Evolutionary conservation across 2,888 invertebrate species (phyloP), one percentile per base, ranked within the genome.

Genomic region (Fabriciana adippe): DNA sequence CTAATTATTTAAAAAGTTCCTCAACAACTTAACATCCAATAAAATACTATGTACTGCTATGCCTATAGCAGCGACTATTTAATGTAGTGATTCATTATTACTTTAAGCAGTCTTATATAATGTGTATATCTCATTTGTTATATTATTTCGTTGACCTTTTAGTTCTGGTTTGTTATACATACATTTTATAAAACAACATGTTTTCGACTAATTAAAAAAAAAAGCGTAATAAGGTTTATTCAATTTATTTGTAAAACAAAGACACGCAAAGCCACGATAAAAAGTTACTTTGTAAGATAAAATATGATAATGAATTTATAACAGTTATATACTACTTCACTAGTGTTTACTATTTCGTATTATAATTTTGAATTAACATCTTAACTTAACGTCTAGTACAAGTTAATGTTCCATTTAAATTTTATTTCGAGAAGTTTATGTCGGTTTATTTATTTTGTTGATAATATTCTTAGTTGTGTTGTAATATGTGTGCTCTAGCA

Each of bases 381-480:
- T 14, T 59, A 15, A 55, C 15, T 16, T 59, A 15, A 55, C 50
- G 35, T 62, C 68, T 68, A 64, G 57, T 71, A 61, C 53, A 63
- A 71, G 55, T 70, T 71, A 51, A 57, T 61, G 55, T 70, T 64
- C 61, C 14, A 62, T 73, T 73, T 69, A 41, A 65, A 69, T 66
- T 76, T 75, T 73, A 72, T 73, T 71, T 59, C 66, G 18, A 77
- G 75, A 81, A 75, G 72, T 79, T 80, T 82, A 77, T 73, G 69
- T 72, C 66, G 76, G 79, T 81, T 83, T 74, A 82, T 83, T 82
- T 84, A 83, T 82, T 82, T 79, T 79, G 79, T 81, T 83, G 69
- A 72, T 73, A 75, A 61, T 61, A 55, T 70, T 26, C 26, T 26
- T 74, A n/a, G 41, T 69, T 62, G 21, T 60, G 53, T 18, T 50